Base-by-base conservation (phyloP, 2,113 vertebrate genomes). In the Nothocercus nigrocapillus region DNA sequence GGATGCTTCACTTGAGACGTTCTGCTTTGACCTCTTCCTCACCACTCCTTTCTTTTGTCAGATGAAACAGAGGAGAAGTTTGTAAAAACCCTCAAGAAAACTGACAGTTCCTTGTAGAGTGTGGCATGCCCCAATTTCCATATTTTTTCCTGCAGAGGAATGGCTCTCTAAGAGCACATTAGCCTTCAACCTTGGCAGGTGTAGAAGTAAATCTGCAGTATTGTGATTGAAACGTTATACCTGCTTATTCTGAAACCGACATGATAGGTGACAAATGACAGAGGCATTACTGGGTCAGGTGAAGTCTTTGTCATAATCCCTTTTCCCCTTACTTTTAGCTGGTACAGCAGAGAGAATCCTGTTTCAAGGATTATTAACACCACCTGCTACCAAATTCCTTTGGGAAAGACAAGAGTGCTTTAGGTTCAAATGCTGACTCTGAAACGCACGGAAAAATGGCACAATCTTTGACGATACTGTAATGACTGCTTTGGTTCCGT, bases 241-340 rank as follows among this genome's bases (percentile, higher is more conserved):
- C 61, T 87, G 86, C 94, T 97, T 97, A 95, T 97, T 97, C 90
- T 96, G 77, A 94, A 97, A 96, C 77, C 92, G 88, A 95, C 90
- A 95, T 91, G 96, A 96, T 97, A 93, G 92, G 94, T 96, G 95
- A 97, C 97, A 97, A 98, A 98, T 97, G 96, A 95, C 89, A 95
- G 96, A 91, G 83, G 79, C 66, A 63, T 96, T 97, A 95, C 93
- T 96, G 85, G 96, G 96, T 97, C 96, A 97, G 96, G 95, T 96
- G 94, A 97, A 96, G 67, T 77, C 96, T 96, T 95, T 96, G 92
- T 94, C 95, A 88, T 97, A 96, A 98, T 98, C 90, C 84, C 32
- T 96, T 95, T 96, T 72, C 92, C 89, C 94, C 91, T 81, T 94
- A 88, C 96, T 96, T 97, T 81, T 74, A 92, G 89, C 86, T 97